phyloP scores from a whole-genome alignment of 2,797 vertebrate species.

The Hydrophis major region DNA sequence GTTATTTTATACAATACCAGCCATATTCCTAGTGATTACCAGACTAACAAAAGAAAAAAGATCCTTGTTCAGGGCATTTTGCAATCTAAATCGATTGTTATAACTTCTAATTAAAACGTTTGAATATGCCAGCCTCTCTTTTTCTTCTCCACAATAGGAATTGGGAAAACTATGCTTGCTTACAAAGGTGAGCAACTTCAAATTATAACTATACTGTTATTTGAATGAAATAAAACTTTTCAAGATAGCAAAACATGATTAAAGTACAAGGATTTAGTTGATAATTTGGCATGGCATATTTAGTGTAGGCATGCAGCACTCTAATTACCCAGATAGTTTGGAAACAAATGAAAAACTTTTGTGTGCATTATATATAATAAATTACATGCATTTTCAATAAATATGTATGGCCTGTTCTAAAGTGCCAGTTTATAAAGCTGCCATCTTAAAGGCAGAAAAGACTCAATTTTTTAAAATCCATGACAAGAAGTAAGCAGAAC shows the following conservation, averaged over 20 bases:
- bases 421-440: constrained; percentile 74
- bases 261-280: constrained; percentile 29
- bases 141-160: background rate
- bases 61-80: no score
- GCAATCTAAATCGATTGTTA: background rate
- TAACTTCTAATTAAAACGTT: background rate
- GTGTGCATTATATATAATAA: constrained; percentile 1
- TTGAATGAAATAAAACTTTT: background rate
- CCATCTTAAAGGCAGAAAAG: constrained; percentile 69
- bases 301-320: constrained; percentile 53
- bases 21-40: background rate
- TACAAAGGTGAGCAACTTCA: background rate
- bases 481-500: constrained; percentile 79
- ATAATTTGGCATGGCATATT: constrained; percentile 1
- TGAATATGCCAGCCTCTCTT: background rate
- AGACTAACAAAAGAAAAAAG: background rate
- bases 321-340: constrained; percentile 59
- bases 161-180: background rate
- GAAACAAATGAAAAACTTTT: background rate
- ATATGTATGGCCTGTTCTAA: constrained; percentile 74
- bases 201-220: background rate
- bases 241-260: background rate
- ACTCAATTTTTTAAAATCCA: constrained; percentile 70
- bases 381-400: constrained; percentile 61
- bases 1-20: background rate